These are phyloP conservation scores for Sander lucioperca DNA, from an alignment of 2,113 vertebrate genomes.

Conservation along the genomic window DNA sequence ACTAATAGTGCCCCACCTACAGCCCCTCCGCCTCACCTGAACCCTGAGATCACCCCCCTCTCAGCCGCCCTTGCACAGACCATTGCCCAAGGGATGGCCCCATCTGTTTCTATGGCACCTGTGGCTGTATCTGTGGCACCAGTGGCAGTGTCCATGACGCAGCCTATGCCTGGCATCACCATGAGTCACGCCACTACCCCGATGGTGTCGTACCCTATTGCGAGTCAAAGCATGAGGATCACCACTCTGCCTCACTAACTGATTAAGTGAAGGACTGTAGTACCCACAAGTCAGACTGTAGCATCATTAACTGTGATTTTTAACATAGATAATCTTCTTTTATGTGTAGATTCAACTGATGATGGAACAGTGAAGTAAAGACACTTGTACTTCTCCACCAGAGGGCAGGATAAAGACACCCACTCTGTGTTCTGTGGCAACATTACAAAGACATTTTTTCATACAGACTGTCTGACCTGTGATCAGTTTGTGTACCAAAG, in stretches of 20 bases:
- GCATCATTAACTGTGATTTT: slow-evolving; percentile 20
- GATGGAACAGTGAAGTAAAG: neutral
- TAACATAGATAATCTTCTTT: neutral
- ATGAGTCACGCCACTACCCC: slow-evolving; percentile 98
- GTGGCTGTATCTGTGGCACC: slow-evolving; percentile 96
- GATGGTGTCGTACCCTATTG: slow-evolving; percentile 97
- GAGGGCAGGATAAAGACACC: slow-evolving; percentile 36
- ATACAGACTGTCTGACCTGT: slow-evolving; percentile 10
- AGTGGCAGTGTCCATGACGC: slow-evolving; percentile 95
- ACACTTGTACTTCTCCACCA: slow-evolving; percentile 21
- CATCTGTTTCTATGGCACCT: slow-evolving; percentile 95
- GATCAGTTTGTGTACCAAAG: slow-evolving; percentile 37
- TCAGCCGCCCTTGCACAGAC: slow-evolving; percentile 95
- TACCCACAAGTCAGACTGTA: neutral
- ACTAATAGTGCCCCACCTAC: slow-evolving; percentile 88
- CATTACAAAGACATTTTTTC: neutral
- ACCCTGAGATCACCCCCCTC: slow-evolving; percentile 94
- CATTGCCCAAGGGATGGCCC: slow-evolving; percentile 95
- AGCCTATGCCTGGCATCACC: slow-evolving; percentile 93
- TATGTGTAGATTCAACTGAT: neutral
- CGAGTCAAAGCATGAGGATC: slow-evolving; percentile 98
- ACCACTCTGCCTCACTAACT: slow-evolving; percentile 94
- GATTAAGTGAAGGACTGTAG: neutral
- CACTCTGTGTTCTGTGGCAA: neutral
- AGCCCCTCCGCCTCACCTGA: slow-evolving; percentile 88